These are phyloP conservation scores for Craseonycteris thonglongyai DNA, from an alignment of 2,113 vertebrate genomes.

Conservation along the genomic window DNA sequence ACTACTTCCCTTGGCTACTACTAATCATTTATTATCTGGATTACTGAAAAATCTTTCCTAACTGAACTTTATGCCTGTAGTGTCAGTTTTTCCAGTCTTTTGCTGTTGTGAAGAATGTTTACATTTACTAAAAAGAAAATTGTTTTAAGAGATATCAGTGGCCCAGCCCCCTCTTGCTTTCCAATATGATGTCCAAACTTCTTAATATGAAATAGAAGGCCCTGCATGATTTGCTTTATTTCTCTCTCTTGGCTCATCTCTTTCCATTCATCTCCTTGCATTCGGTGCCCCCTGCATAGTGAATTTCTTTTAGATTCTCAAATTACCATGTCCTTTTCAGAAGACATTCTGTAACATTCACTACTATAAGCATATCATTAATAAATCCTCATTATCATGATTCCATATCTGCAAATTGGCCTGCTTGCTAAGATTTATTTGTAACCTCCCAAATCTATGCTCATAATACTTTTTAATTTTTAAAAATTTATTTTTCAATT, in stretches of 20 bases:
- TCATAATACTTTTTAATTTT: neutral
- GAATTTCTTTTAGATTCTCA: slow-evolving; percentile 27
- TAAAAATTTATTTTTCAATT: too few relatives aligned
- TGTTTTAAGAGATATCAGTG: neutral
- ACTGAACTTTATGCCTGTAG: neutral
- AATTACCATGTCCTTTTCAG: neutral
- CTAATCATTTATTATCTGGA: neutral
- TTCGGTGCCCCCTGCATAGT: neutral
- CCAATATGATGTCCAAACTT: neutral
- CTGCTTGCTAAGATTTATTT: neutral
- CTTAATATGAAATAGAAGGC: neutral
- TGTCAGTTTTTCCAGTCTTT: neutral
- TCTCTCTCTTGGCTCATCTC: neutral
- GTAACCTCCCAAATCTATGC: neutral
- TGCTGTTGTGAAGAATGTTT: neutral
- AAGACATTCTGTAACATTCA: neutral
- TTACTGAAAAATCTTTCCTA: neutral
- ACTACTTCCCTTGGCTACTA: neutral
- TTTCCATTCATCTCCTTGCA: neutral
- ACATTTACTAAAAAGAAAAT: neutral
- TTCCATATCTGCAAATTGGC: neutral
- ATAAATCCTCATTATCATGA: neutral
- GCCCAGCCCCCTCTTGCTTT: neutral
- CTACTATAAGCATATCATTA: neutral
- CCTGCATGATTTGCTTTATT: neutral